Evolutionary conservation across 2,797 vertebrate genomes (phyloP).

Genomic region (Spinibarbus caldwelli): DNA sequence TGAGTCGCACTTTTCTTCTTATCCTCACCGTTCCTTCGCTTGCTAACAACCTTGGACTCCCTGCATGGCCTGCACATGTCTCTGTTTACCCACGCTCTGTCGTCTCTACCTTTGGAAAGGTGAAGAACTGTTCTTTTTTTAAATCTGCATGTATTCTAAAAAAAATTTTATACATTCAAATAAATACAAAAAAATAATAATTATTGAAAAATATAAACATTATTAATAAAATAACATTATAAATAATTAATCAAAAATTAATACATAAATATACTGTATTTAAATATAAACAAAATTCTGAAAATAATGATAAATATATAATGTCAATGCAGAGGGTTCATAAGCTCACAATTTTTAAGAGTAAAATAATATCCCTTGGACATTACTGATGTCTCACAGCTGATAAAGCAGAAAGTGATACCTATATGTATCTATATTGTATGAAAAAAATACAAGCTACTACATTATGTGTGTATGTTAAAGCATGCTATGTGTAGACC

Average conservation of each 20-base stretch:
- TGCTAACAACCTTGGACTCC: constrained; percentile 20
- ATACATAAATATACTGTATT: background rate
- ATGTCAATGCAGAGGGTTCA: background rate
- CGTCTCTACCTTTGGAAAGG: background rate
- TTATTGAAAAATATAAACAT: background rate
- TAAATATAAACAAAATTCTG: background rate
- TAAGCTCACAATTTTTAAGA: background rate
- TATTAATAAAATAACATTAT: background rate
- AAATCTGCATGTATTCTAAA: background rate
- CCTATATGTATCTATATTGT: background rate
- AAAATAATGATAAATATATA: background rate
- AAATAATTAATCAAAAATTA: background rate
- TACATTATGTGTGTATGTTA: background rate
- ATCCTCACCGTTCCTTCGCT: background rate
- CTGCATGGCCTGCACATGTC: constrained; percentile 5
- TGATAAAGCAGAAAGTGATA: background rate
- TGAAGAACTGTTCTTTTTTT: background rate
- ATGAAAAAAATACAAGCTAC: background rate
- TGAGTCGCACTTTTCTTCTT: constrained; percentile 28
- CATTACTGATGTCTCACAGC: background rate
- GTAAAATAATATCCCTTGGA: background rate
- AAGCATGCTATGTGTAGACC: background rate
- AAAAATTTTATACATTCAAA: background rate
- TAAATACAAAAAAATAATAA: background rate
- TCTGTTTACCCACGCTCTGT: background rate